Evolutionary conservation across 2,113 vertebrate genomes (phyloP).

Genomic region (Benitochromis conjunctus): DNA sequence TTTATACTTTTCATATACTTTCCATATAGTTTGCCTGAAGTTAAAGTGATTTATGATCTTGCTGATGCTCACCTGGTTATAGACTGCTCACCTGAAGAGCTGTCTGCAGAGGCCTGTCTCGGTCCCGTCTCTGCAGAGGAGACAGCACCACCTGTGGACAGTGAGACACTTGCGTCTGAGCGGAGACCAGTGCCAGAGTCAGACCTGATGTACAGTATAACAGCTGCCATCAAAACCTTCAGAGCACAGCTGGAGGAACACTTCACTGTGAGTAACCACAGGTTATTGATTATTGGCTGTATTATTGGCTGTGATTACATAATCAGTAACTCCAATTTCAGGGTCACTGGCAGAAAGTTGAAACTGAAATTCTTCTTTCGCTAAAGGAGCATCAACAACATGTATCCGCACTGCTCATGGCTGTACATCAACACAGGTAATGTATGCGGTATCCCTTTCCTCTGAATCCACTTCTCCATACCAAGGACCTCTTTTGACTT

Average conservation of each 20-base stretch:
- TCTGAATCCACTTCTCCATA: neutral
- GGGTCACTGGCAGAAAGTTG: constrained; percentile 49
- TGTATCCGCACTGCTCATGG: constrained; percentile 70
- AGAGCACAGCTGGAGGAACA: constrained; percentile 69
- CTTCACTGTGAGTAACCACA: constrained; percentile 70
- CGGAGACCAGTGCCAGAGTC: constrained; percentile 6
- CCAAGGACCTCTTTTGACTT: neutral
- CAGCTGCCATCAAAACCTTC: constrained; percentile 75
- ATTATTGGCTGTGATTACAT: neutral
- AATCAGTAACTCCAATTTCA: neutral
- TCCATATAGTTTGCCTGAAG: neutral
- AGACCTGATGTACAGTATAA: constrained; percentile 52
- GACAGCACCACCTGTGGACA: neutral
- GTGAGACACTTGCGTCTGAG: neutral
- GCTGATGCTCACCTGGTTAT: neutral
- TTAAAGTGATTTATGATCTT: neutral
- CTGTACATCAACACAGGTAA: constrained; percentile 68
- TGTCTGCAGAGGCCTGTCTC: neutral
- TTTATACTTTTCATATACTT: neutral
- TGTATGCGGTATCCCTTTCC: neutral
- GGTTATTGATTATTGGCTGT: neutral
- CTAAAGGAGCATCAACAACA: constrained; percentile 71
- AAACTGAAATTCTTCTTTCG: constrained; percentile 49
- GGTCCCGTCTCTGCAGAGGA: neutral
- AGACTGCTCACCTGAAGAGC: neutral